phyloP scores from a whole-genome alignment of 2,888 invertebrate genomes.

The Blastobasis adustella region DNA sequence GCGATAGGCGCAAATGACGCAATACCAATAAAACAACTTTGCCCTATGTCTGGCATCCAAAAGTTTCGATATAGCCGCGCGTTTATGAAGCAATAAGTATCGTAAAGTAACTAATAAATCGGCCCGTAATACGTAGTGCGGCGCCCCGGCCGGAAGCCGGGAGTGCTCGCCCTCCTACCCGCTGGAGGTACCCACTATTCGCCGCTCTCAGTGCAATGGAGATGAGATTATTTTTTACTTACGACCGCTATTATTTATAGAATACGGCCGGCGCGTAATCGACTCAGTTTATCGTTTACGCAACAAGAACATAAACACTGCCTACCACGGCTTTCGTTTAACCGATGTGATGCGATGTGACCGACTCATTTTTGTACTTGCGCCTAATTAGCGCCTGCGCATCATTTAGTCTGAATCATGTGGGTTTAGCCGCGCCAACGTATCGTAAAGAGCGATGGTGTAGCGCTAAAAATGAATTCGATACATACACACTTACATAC shows the following conservation, averaged over 20 bases:
- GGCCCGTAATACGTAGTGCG: constrained; percentile 20
- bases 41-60: neutral
- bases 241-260: constrained; percentile 36
- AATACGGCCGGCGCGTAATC: constrained; percentile 27
- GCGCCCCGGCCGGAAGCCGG: constrained; percentile 21
- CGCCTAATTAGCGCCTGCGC: too few species aligned
- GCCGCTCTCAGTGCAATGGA: constrained; percentile 19
- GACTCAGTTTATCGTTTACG: constrained; percentile 31
- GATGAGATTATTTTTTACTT: constrained; percentile 29
- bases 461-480: too few species aligned
- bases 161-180: constrained; percentile 13
- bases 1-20: neutral
- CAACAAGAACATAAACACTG: constrained; percentile 9
- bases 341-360: too few species aligned
- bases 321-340: too few species aligned
- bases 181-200: too few species aligned
- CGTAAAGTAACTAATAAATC: constrained; percentile 18
- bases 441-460: too few species aligned
- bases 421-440: too few species aligned
- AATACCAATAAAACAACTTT: too few species aligned
- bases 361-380: too few species aligned
- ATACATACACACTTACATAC: too few species aligned
- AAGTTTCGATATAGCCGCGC: neutral
- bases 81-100: constrained; percentile 17
- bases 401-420: too few species aligned